phyloP scores from a whole-genome alignment of 2,113 vertebrate genomes.

The Miniopterus natalensis region DNA sequence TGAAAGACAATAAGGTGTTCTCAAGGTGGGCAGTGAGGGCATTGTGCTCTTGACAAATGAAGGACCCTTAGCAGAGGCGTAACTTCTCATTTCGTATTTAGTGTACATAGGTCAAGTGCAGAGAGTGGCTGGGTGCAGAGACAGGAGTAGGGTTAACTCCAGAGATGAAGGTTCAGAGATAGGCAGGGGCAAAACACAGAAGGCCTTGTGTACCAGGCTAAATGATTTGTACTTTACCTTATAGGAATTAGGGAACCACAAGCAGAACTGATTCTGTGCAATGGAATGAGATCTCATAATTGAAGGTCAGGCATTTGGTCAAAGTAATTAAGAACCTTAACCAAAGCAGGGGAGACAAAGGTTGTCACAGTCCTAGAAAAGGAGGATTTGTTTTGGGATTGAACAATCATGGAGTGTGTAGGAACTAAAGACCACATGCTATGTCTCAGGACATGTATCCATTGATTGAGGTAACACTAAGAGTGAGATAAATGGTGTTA shows the following conservation, averaged over 20 bases:
- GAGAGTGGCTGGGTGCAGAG: not conserved
- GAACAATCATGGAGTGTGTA: not conserved
- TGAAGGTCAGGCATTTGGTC: not conserved
- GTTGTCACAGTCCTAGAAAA: not conserved
- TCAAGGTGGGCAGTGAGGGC: not conserved
- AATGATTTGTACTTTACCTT: not conserved
- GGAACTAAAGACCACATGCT: not conserved
- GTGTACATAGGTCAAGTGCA: not conserved
- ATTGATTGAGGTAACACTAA: not conserved
- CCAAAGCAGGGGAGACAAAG: not conserved
- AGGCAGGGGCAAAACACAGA: not conserved
- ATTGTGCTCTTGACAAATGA: not conserved
- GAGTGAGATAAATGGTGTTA: too few relatives aligned
- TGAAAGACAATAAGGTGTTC: not conserved
- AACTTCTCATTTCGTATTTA: not conserved
- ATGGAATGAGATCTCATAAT: not conserved
- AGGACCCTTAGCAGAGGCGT: not conserved
- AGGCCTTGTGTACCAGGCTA: not conserved
- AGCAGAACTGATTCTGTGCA: not conserved
- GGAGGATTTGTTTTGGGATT: not conserved
- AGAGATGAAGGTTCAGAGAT: not conserved
- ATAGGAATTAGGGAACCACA: not conserved
- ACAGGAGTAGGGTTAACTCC: not conserved
- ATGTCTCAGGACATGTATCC: not conserved
- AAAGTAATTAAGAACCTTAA: constrained; percentile 4